These are phyloP conservation scores for Apistogramma diplotaenia DNA, from an alignment of 2,113 vertebrate species.

Conservation along the genomic window DNA sequence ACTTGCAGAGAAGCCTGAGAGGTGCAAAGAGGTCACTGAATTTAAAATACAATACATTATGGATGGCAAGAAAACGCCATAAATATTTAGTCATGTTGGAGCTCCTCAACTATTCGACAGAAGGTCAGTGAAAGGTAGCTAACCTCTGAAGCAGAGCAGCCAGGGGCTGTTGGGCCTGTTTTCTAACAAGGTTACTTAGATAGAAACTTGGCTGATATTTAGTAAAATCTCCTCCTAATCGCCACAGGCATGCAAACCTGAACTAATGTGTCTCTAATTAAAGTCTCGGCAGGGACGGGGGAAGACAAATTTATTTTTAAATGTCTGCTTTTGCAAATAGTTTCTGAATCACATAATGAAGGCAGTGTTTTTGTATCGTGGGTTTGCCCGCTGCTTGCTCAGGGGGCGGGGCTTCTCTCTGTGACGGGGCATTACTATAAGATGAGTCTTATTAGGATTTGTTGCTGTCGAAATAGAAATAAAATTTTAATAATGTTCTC, in stretches of 20 bases:
- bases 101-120: not conserved
- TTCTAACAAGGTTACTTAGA: not conserved
- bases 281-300: not conserved
- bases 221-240: not conserved
- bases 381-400: not conserved
- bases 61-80: not conserved
- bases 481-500: not conserved
- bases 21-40: not conserved
- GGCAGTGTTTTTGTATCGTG: not conserved
- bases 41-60: not conserved
- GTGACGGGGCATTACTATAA: not conserved
- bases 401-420: not conserved
- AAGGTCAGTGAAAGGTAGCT: constrained; percentile 1
- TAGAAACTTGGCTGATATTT: not conserved
- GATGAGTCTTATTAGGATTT: not conserved
- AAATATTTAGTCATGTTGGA: not conserved
- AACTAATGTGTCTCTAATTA: constrained; percentile 2
- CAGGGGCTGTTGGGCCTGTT: not conserved
- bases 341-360: not conserved
- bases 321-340: not conserved
- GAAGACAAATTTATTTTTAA: not conserved
- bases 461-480: not conserved
- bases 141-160: not conserved
- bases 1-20: not conserved
- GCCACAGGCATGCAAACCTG: not conserved